Conservation (phyloP, 2,113 vertebrate species). For the Siniperca chuatsi region DNA sequence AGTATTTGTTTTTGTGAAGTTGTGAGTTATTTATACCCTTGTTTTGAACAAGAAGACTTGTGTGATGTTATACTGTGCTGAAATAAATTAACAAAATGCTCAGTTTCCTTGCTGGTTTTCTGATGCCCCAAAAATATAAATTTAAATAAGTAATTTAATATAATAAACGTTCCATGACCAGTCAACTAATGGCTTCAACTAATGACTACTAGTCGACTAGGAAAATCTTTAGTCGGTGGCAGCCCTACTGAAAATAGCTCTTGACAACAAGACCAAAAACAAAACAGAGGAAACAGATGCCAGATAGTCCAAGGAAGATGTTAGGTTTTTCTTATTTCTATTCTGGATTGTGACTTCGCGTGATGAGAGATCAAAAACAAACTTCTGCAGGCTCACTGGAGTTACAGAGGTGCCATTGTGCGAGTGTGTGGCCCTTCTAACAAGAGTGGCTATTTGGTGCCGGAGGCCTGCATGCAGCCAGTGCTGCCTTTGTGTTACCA, state of each 20-base stretch:
- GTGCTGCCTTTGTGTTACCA: slow-evolving; percentile 58
- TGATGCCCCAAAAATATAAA: too few species aligned
- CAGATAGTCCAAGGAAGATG: slow-evolving; percentile 33
- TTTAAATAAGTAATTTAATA: too few species aligned
- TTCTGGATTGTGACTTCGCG: slow-evolving; percentile 48
- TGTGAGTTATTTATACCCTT: too few species aligned
- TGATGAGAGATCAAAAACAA: slow-evolving; percentile 61
- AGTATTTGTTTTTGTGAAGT: too few species aligned
- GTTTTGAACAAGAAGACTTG: too few species aligned
- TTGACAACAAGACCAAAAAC: slow-evolving; percentile 29
- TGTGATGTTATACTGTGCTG: too few species aligned
- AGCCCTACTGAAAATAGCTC: slow-evolving; percentile 14
- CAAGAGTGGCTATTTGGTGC: slow-evolving; percentile 47
- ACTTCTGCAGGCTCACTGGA: slow-evolving; percentile 41
- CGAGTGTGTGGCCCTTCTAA: slow-evolving; percentile 29
- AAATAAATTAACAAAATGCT: too few species aligned
- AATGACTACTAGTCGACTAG: too few species aligned
- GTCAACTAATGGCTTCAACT: too few species aligned
- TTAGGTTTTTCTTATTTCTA: slow-evolving; percentile 33
- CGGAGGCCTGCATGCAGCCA: slow-evolving; percentile 28
- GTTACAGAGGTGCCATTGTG: slow-evolving; percentile 74
- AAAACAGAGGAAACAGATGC: slow-evolving; percentile 21
- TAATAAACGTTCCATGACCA: too few species aligned
- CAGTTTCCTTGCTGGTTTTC: too few species aligned
- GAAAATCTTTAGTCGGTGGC: too few species aligned